phyloP scores from a whole-genome alignment of 2,113 vertebrate species.

The Cyanocitta stelleri region DNA sequence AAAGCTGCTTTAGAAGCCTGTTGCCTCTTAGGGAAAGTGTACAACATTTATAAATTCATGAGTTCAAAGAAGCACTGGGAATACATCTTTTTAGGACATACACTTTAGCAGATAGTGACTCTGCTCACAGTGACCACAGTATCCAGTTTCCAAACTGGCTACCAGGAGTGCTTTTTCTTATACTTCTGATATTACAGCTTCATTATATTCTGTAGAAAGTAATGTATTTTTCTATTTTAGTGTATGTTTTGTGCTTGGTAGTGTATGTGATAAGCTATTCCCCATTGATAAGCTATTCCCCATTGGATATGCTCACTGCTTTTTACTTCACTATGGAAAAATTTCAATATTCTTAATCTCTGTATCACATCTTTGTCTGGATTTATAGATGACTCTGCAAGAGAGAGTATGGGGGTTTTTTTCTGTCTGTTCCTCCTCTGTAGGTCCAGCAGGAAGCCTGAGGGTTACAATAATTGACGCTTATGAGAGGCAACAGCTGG shows the following conservation, averaged over 20 bases:
- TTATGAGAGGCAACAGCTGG: background rate
- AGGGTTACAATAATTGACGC: background rate
- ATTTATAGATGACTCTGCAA: background rate
- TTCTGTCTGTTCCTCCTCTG: background rate
- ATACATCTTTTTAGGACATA: background rate
- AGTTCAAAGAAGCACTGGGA: background rate
- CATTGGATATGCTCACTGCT: background rate
- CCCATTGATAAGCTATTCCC: background rate
- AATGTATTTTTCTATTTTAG: background rate
- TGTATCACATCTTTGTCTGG: background rate
- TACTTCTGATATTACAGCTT: background rate
- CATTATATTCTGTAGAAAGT: background rate
- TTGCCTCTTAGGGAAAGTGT: background rate
- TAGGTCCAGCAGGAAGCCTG: background rate
- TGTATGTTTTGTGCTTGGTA: background rate
- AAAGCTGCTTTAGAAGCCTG: background rate
- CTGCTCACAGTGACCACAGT: background rate
- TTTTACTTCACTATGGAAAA: background rate
- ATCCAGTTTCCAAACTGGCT: background rate
- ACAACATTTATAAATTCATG: background rate
- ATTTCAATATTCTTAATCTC: background rate
- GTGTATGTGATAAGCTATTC: background rate
- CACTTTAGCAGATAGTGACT: background rate
- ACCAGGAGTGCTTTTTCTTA: background rate
- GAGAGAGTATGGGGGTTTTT: rapidly evolving